These are phyloP conservation scores for Glossophaga mutica DNA, from an alignment of 2,797 vertebrate species.

Conservation along the genomic window DNA sequence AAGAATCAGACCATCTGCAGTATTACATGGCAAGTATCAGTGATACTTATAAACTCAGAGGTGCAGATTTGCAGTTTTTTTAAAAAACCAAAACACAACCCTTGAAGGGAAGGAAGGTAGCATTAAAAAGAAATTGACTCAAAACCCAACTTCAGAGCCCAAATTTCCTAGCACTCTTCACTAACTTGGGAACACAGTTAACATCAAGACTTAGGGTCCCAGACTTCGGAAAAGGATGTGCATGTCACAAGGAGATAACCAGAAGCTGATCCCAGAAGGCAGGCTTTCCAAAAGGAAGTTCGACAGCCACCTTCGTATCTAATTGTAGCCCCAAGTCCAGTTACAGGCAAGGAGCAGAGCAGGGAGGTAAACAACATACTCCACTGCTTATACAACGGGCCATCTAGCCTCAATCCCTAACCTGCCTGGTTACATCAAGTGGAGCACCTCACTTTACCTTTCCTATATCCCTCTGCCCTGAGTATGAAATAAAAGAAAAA, in stretches of 20 bases:
- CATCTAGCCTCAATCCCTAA: neutral
- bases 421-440: neutral
- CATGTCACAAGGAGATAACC: neutral
- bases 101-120: slow-evolving; percentile 12
- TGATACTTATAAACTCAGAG: neutral
- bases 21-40: neutral
- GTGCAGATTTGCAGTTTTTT: neutral
- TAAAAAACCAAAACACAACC: neutral
- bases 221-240: neutral
- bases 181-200: neutral
- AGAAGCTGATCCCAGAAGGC: neutral
- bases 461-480: slow-evolving; percentile 37
- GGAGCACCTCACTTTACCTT: neutral
- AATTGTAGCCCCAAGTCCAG: neutral
- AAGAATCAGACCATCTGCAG: neutral
- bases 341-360: neutral
- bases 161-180: neutral
- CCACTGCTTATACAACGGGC: neutral
- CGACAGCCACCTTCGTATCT: neutral
- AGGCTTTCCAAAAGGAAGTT: slow-evolving; percentile 1
- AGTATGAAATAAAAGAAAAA: neutral
- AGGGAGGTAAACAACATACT: neutral
- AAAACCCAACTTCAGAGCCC: neutral
- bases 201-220: neutral
- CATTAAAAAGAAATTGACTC: neutral